These are phyloP conservation scores for Corythornis cristatus DNA, from an alignment of 2,113 vertebrate species.

Conservation along the genomic window DNA sequence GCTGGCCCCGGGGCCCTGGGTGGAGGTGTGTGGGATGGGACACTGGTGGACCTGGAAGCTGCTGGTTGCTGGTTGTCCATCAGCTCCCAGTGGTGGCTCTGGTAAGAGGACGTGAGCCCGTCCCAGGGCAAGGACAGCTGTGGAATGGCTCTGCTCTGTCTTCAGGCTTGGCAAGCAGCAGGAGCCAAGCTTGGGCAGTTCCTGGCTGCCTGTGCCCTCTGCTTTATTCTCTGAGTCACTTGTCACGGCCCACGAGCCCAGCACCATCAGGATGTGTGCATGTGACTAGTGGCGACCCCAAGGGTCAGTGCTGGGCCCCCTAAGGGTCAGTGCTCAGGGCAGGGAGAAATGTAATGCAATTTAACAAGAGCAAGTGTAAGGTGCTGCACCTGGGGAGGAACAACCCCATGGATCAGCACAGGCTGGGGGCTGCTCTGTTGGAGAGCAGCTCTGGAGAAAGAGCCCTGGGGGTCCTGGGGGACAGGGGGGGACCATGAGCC, in stretches of 20 bases:
- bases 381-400: no score
- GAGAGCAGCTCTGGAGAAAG: no score
- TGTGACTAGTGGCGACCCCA: no score
- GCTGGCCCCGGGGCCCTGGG: background rate
- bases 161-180: background rate
- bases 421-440: no score
- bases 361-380: no score
- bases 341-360: no score
- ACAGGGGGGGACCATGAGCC: no score
- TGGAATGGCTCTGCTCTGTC: accelerated
- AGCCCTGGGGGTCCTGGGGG: no score
- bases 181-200: background rate
- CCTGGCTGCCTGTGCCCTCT: background rate
- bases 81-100: background rate
- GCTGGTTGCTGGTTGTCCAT: background rate
- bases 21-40: accelerated
- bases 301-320: no score
- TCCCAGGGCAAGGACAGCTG: accelerated
- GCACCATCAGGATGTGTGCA: background rate
- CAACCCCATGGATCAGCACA: no score
- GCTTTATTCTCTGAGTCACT: background rate
- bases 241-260: accelerated
- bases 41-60: background rate
- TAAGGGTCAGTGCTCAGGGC: no score
- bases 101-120: accelerated